phyloP scores from a whole-genome alignment of 1,140 invertebrate genomes.

The Trypoxylus dichotomus region DNA sequence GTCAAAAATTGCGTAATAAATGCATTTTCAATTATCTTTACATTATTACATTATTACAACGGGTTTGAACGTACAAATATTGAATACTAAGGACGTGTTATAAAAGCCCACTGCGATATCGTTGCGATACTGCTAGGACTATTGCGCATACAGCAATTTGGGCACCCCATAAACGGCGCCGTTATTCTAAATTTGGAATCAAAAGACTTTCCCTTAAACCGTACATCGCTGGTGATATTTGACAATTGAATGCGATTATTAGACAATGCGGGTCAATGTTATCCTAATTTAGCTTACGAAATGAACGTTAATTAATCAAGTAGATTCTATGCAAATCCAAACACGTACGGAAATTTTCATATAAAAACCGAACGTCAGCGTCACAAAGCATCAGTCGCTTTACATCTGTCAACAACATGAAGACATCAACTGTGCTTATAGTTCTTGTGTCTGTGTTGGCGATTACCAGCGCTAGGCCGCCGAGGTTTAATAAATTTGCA shows the following conservation, averaged over 20 bases:
- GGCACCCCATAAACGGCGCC: too few relatives aligned
- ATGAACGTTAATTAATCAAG: not conserved
- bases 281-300: not conserved
- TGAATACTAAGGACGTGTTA: too few relatives aligned
- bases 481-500: not conserved
- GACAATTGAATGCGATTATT: not conserved
- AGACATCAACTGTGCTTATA: not conserved
- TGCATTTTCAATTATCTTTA: too few relatives aligned
- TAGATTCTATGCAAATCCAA: not conserved
- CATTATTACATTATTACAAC: too few relatives aligned
- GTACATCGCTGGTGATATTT: not conserved
- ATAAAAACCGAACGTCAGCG: not conserved
- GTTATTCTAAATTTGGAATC: too few relatives aligned
- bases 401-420: not conserved
- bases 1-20: too few relatives aligned
- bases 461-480: not conserved
- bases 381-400: not conserved
- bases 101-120: too few relatives aligned
- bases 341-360: not conserved
- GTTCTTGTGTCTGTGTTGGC: constrained; percentile 17
- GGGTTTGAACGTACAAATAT: too few relatives aligned
- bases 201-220: too few relatives aligned
- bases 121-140: too few relatives aligned
- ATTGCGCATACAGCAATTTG: too few relatives aligned
- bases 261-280: not conserved